Evolutionary conservation across 2,113 vertebrate genomes (phyloP).

Genomic region (Cyprinodon variegatus): DNA sequence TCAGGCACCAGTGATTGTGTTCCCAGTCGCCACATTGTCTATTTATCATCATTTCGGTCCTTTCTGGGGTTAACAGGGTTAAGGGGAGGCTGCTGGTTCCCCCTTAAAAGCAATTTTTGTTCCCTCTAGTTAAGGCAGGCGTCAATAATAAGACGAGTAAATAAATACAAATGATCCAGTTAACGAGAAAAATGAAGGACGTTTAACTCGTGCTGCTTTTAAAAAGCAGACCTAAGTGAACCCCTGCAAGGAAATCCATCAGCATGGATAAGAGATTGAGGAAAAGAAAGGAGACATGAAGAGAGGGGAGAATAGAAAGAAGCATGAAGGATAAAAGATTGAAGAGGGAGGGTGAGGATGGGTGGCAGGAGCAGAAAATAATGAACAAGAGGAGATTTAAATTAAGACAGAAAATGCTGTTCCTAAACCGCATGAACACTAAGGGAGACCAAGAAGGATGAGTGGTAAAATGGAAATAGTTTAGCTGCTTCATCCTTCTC

Average conservation of each 20-base stretch:
- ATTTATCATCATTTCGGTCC: constrained; percentile 82
- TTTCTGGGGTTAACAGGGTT: constrained; percentile 80
- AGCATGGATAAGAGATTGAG: constrained; percentile 51
- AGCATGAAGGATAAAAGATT: constrained; percentile 31
- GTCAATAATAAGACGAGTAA: constrained; percentile 71
- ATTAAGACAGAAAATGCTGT: constrained; percentile 55
- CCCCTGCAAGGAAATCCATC: constrained; percentile 68
- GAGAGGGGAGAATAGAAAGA: constrained; percentile 27
- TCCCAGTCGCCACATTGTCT: constrained; percentile 72
- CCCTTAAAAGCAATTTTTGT: constrained; percentile 72
- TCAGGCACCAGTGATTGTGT: constrained; percentile 59
- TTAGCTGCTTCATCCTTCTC: constrained; percentile 17
- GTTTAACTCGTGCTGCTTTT: constrained; percentile 67
- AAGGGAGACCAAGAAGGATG: constrained; percentile 35
- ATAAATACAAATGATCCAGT: constrained; percentile 84
- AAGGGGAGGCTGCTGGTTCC: constrained; percentile 64
- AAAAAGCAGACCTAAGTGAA: constrained; percentile 72
- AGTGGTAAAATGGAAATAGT: neutral
- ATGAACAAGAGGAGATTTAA: constrained; percentile 54
- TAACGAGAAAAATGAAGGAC: constrained; percentile 81
- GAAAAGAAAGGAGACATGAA: constrained; percentile 1
- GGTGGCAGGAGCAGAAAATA: constrained; percentile 24
- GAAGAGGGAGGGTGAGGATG: constrained; percentile 6
- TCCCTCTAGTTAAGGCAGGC: constrained; percentile 73
- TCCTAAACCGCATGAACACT: constrained; percentile 37